Percentiles rank a stretch among this genome's conserved stretches.
Conservation (phyloP, 2,113 vertebrate species). For the Cephalophus harveyi region DNA sequence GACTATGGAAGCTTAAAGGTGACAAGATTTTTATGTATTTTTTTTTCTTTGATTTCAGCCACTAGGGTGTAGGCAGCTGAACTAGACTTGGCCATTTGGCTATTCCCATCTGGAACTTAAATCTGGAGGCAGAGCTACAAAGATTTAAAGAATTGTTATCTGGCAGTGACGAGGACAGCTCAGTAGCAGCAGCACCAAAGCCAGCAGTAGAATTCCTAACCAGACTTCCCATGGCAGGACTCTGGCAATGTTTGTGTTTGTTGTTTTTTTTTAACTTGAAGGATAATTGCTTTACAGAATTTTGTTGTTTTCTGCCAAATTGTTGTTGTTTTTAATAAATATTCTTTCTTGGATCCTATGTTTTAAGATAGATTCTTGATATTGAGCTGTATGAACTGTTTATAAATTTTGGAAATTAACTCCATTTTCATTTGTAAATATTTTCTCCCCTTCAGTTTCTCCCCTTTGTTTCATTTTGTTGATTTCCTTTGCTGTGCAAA, state of each 20-base stretch:
- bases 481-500: background rate
- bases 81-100: background rate
- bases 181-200: background rate
- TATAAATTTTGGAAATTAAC: background rate
- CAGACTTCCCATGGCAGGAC: background rate
- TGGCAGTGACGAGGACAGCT: background rate
- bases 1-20: background rate
- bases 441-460: background rate
- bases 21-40: background rate
- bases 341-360: background rate
- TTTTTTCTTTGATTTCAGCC: background rate
- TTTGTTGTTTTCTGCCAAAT: background rate
- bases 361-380: background rate
- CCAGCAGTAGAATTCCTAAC: background rate
- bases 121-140: background rate
- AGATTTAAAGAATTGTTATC: background rate
- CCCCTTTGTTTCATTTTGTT: background rate
- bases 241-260: too few relatives aligned
- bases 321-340: background rate
- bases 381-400: background rate
- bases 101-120: background rate
- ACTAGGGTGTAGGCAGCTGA: background rate
- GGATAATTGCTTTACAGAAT: background rate
- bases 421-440: background rate
- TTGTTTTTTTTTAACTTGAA: background rate